Evolutionary conservation across 2,113 vertebrate genomes (phyloP), one percentile per base, ranked within the genome.

Genomic region (Eulacestoma nigropectus): DNA sequence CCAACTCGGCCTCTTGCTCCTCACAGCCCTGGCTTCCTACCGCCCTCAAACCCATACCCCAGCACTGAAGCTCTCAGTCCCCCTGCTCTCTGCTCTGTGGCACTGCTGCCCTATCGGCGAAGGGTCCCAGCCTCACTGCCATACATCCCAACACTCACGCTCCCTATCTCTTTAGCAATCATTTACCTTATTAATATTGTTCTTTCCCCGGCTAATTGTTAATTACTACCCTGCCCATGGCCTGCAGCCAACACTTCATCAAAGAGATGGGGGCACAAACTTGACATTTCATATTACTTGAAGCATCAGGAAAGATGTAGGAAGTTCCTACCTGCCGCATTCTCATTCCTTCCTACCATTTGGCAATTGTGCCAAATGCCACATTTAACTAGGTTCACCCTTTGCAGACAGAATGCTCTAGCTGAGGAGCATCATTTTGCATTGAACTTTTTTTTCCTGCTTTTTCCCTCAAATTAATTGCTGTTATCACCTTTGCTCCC

Each of bases 101-200:
- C 0, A 0, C 27, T 74, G n/a, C 62, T 76, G 37, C 13, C 10
- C n/a, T 4, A 2, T 22, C 4, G 0, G 25, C 9, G 17, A 80
- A 62, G 25, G 21, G 35, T 55, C 56, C 29, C 52, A 78, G 39
- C 12, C 23, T 46, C 44, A 47, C 33, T 25, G 47, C 33, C 0
- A 0, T 67, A 67, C 6, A 42, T 39, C 19, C 21, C 16, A 55
- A 26, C 16, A 26, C 30, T 78, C 10, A 2, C 1, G 1, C 6
- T 33, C 16, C 20, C 60, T 62, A 67, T 33, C 60, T 89, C 32
- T 33, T 35, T 27, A 70, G 20, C 6, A 92, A 67, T 46, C 12
- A 62, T 37, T 74, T 80, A 9, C 72, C 16, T 9, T 62, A 41
- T 30, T 83, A 50, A 21, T 65, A 68, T 32, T 89, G 29, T 35